Percentiles rank a stretch among this genome's conserved stretches.
Conservation (phyloP, 2,113 vertebrate species). For the Chloropsis cyanopogon region DNA sequence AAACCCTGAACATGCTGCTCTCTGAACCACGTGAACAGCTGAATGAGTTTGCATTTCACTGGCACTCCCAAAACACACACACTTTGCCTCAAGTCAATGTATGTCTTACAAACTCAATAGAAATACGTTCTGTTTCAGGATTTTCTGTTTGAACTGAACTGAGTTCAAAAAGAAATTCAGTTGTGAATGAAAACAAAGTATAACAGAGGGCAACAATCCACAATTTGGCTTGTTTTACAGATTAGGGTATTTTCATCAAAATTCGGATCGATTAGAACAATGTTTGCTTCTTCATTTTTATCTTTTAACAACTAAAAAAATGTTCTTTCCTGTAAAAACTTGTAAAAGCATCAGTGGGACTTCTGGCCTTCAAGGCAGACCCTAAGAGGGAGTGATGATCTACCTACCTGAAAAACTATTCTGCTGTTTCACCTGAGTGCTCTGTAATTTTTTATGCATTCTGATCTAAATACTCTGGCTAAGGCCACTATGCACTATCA, state of each 20-base stretch:
- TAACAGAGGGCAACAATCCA: neutral
- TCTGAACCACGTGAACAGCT: neutral
- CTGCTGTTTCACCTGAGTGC: neutral
- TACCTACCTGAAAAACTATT: neutral
- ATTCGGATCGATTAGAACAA: neutral
- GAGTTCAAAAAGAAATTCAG: neutral
- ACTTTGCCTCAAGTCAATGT: neutral
- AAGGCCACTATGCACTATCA: neutral
- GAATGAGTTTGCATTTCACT: neutral
- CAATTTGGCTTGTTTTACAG: neutral
- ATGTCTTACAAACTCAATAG: neutral
- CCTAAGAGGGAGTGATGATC: neutral
- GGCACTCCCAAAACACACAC: rapidly evolving
- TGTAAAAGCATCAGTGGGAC: neutral
- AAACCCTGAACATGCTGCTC: neutral
- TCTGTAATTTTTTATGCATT: neutral
- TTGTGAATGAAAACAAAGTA: neutral
- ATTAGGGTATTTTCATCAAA: neutral
- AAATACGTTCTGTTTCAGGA: neutral
- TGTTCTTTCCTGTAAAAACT: neutral
- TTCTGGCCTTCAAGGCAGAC: neutral
- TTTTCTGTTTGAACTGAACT: neutral
- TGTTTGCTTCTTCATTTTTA: neutral
- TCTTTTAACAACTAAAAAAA: neutral
- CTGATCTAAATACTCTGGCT: neutral